Base-by-base conservation (phyloP, 2,797 vertebrate species). In the Clarias pachynema region DNA sequence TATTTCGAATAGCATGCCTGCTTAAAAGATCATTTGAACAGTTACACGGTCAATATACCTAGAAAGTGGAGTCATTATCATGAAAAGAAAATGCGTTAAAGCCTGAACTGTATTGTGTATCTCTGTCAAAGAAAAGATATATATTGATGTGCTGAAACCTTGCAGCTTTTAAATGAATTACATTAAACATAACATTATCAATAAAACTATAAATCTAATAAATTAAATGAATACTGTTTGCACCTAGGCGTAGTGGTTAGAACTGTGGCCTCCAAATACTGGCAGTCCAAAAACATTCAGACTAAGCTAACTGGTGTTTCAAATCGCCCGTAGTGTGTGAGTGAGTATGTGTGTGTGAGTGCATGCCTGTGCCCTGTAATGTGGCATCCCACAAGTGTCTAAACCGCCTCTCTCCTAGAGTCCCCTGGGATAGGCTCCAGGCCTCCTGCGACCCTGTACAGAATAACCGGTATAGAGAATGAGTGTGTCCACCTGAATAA, bases 21-120 rank as follows among this genome's bases (percentile, higher is more conserved):
- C 24, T 79, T 40, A 26, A 44, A 63, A 79, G 34, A 66, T 81
- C 10, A 22, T 53, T 81, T 26, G 9, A 68, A 68, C 63, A 81
- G 63, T 81, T 2, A 31, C 14, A 68, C 29, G 68, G 63, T 3
- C 62, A 66, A 40, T 66, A 65, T 8, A 66, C 26, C 37, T 66
- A 53, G 18, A 81, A 81, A 68, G 18, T 81, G 26, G 16, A 10
- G 26, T 24, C 62, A 81, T 81, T 81, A 80, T 49, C 78, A 26
- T 22, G 65, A 49, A 65, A 49, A 6, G 2, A 20, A 66, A 65
- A 49, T 29, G 20, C 29, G 15, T 29, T 80, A 80, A 66, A 53
- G n/a, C 24, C 60, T 80, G 78, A 24, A 44, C 8, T 44, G 8
- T 49, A 44, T 9, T n/a, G 49, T 65, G n/a, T 18, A 65, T 65